Percentiles rank a stretch among this genome's conserved stretches.
Conservation (phyloP, 1,140 invertebrate genomes). For the Drosophila takahashii region DNA sequence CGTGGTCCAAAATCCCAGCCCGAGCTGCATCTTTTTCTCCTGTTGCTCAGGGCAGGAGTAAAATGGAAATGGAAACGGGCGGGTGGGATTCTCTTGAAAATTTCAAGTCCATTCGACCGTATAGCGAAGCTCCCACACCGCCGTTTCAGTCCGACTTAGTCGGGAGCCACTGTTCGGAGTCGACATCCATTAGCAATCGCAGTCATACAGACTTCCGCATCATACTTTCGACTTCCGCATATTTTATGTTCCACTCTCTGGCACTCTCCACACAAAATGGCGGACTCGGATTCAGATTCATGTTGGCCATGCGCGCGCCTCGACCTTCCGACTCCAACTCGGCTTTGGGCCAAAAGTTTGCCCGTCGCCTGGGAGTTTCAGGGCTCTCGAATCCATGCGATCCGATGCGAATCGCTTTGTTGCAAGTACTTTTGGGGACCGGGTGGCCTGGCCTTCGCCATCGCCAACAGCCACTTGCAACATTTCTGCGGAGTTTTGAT, state of each 20-base stretch:
- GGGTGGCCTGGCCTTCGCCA: slow-evolving; percentile 9
- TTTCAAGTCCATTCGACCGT: slow-evolving; percentile 74
- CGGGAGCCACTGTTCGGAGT: slow-evolving; percentile 6
- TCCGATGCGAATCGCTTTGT: slow-evolving; percentile 27
- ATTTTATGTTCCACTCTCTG: slow-evolving; percentile 58
- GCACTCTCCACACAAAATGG: slow-evolving; percentile 65
- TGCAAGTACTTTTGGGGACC: slow-evolving; percentile 7
- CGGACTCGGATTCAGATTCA: slow-evolving; percentile 41
- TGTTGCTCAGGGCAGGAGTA: slow-evolving; percentile 19
- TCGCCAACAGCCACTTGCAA: slow-evolving; percentile 14
- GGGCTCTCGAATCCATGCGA: slow-evolving; percentile 34
- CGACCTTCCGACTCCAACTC: slow-evolving; percentile 29
- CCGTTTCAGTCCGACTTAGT: not conserved
- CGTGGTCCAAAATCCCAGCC: slow-evolving; percentile 62
- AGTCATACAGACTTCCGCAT: slow-evolving; percentile 81
- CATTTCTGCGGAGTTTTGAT: slow-evolving; percentile 10
- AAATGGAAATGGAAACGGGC: slow-evolving; percentile 6
- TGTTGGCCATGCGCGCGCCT: slow-evolving; percentile 72
- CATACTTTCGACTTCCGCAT: slow-evolving; percentile 81
- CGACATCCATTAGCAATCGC: slow-evolving; percentile 81
- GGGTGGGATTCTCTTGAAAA: slow-evolving; percentile 53
- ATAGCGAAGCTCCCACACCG: slow-evolving; percentile 1
- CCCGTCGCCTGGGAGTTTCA: slow-evolving; percentile 31
- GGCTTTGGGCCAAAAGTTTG: slow-evolving; percentile 53
- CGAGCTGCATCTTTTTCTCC: slow-evolving; percentile 31